Conservation (phyloP, 2,113 vertebrate species). For the Actinemys pallida region DNA sequence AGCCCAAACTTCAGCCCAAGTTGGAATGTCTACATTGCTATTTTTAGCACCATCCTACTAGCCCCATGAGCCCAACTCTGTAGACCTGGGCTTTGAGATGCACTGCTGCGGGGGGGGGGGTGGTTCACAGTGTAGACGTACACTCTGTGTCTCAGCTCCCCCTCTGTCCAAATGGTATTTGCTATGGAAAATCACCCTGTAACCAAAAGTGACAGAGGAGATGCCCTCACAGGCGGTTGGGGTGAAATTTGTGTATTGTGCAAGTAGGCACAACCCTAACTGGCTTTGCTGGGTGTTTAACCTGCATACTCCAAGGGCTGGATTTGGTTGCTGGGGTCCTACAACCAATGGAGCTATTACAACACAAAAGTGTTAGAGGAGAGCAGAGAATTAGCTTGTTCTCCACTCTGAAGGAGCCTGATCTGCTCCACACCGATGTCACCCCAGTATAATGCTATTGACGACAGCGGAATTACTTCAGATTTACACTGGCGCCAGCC, state of each 20-base stretch:
- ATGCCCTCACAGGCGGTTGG: background rate
- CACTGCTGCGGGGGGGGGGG: too few relatives aligned
- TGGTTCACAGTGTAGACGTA: background rate
- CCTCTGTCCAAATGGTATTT: background rate
- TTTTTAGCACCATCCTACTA: too few relatives aligned
- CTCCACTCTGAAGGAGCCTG: background rate
- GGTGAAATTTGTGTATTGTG: background rate
- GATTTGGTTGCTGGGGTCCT: background rate
- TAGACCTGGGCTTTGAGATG: background rate
- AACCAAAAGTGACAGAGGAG: background rate
- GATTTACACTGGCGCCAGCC: background rate
- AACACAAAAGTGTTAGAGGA: background rate
- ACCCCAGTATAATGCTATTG: background rate
- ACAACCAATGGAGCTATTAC: background rate
- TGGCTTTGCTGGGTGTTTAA: background rate
- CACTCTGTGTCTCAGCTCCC: background rate
- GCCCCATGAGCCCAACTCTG: too few relatives aligned
- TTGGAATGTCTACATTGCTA: too few relatives aligned
- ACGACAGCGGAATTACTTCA: background rate
- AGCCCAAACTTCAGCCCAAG: too few relatives aligned
- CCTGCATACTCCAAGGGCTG: background rate
- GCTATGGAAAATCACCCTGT: background rate
- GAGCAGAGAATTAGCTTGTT: background rate
- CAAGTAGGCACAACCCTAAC: background rate
- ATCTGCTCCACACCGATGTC: background rate